These are phyloP conservation scores for Lithobates sylvaticus DNA, from an alignment of 2,797 vertebrate species.

Conservation along the genomic window DNA sequence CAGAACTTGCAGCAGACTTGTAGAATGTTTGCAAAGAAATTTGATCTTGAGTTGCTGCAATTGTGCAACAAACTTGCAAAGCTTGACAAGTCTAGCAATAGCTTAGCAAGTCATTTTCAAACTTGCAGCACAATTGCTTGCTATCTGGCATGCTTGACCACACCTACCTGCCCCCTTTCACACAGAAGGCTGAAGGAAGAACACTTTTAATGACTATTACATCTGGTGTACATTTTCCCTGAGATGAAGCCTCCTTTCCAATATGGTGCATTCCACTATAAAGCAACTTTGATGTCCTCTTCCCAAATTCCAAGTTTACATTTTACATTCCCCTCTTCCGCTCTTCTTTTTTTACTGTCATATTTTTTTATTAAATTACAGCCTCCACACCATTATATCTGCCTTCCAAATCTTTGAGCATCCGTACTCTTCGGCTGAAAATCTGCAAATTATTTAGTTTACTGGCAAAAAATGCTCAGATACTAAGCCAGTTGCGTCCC, in stretches of 20 bases:
- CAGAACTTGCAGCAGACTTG: too few species aligned
- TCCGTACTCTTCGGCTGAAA: background rate
- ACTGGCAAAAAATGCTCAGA: background rate
- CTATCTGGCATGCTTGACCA: too few species aligned
- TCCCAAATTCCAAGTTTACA: background rate
- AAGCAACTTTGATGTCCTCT: background rate
- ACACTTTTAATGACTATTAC: background rate
- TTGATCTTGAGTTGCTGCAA: too few species aligned
- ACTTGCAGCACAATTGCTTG: too few species aligned
- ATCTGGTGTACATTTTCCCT: background rate
- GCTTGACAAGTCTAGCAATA: too few species aligned
- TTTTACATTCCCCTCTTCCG: background rate
- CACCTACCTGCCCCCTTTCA: background rate
- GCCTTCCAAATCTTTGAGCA: background rate
- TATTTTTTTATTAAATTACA: conserved; percentile 17
- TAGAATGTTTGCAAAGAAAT: too few species aligned
- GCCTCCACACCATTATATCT: background rate
- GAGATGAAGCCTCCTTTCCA: background rate
- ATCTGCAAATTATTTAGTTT: conserved; percentile 35
- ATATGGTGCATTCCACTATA: background rate
- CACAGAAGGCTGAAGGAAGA: background rate
- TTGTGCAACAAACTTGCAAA: too few species aligned
- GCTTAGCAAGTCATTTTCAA: too few species aligned
- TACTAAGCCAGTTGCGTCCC: conserved; percentile 37
- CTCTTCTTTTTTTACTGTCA: background rate